Evolutionary conservation across 2,113 vertebrate species (phyloP), one percentile per base, ranked within the genome.

Genomic region (human): DNA sequence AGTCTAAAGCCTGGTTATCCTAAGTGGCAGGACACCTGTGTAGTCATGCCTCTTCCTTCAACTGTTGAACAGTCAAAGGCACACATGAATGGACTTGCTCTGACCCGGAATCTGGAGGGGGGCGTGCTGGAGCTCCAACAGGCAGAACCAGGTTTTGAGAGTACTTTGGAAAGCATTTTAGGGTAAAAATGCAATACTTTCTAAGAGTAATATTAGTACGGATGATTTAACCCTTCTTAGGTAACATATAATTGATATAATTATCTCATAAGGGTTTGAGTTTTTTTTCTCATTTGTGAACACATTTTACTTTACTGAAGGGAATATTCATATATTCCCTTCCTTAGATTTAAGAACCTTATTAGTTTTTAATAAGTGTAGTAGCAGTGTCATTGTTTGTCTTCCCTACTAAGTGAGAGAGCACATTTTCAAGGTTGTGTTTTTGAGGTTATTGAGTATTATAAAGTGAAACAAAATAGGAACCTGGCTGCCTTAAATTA

Each of bases 381-480:
- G 57, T 50, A 40, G 57, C 38, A 25, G 0, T 20, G 50, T 48
- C 4, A 18, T 52, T 38, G 17, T 10, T 38, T 30, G 10, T 22
- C 52, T 38, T 94, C 50, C n/a, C 17, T 73, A 3, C 57, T 89
- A 38, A 48, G 52, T 18, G 48, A 76, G 52, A 45, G 40, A 12
- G 30, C 1, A 5, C 5, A 13, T 80, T 92, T 93, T 43, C 57
- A 79, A 52, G 10, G 13, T 45, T 57, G 27, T 55, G 1, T 50
- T 82, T 82, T 86, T 89, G 61, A 82, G 22, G 17, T 76, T 87
- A 50, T 40, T 59, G 32, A 89, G 43, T 91, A 43, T 79, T 72
- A 30, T 82, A n/a, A 96, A 97, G 48, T 13, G 4, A 89, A 89
- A 79, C 18, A 80, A 66, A 82, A 75, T 38, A 79, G 32, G 64